These are phyloP conservation scores for Sciurus niger DNA, from an alignment of 2,113 vertebrate genomes.

Conservation along the genomic window DNA sequence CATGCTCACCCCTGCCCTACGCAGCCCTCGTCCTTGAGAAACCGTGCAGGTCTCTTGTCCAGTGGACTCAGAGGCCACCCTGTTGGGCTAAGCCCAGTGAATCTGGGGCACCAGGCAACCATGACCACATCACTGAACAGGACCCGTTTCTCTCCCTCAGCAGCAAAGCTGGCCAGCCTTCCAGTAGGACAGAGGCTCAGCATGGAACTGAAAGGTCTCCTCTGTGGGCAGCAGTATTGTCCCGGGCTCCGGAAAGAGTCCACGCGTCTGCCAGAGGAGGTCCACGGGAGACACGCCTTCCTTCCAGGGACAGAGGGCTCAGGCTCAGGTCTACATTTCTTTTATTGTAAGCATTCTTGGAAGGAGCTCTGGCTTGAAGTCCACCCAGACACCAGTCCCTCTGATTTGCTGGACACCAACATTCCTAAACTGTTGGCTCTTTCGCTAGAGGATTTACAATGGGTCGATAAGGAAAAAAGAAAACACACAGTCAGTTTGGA, in stretches of 20 bases:
- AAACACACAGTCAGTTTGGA: background rate
- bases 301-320: constrained; percentile 61
- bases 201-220: rapidly evolving
- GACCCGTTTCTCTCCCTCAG: background rate
- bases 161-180: background rate
- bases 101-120: background rate
- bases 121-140: too few species aligned
- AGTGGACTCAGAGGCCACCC: too few species aligned
- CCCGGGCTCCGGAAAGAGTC: background rate
- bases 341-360: constrained; percentile 62
- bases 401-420: constrained; percentile 88
- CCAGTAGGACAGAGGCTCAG: background rate
- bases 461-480: constrained; percentile 86
- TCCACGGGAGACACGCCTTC: constrained; percentile 1
- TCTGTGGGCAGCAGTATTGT: rapidly evolving
- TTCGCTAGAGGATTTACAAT: constrained; percentile 83
- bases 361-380: constrained; percentile 77
- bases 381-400: constrained; percentile 87
- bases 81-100: background rate
- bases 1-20: rapidly evolving
- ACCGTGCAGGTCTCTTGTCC: background rate
- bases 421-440: constrained; percentile 90
- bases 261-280: background rate
- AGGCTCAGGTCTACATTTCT: constrained; percentile 30
- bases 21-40: background rate